phyloP scores from a whole-genome alignment of 2,113 vertebrate species.

The Cepphus grylle region DNA sequence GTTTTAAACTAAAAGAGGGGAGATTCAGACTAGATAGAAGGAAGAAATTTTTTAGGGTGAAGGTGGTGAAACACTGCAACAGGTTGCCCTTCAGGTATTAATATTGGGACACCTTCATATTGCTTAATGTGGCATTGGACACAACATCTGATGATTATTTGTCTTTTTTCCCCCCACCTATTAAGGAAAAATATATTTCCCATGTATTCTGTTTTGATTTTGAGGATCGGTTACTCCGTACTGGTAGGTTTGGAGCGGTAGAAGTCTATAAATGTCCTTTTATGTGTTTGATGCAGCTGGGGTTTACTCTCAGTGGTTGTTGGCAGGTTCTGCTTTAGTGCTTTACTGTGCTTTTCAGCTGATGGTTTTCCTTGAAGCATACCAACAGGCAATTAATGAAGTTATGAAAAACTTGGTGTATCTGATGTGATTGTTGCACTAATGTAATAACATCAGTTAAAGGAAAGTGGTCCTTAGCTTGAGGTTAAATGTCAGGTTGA shows the following conservation, averaged over 20 bases:
- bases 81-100: background rate
- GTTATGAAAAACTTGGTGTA: background rate
- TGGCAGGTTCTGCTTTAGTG: background rate
- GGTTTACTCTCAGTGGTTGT: background rate
- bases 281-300: background rate
- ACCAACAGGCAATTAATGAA: background rate
- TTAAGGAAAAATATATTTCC: background rate
- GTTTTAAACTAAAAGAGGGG: background rate
- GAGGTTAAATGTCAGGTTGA: background rate
- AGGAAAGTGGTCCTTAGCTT: background rate
- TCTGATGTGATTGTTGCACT: background rate
- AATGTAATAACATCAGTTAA: background rate
- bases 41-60: fast-evolving
- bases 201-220: background rate
- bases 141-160: background rate
- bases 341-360: background rate
- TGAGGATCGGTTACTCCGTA: background rate
- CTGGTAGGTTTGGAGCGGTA: background rate
- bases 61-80: background rate
- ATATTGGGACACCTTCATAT: background rate
- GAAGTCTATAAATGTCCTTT: background rate
- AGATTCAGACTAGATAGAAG: background rate
- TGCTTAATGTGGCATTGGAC: background rate
- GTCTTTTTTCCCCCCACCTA: background rate
- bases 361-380: background rate